A percentile compares a stretch with the other conserved stretches of the same genome.
These are phyloP conservation scores for Cercocebus atys DNA, from an alignment of 2,113 vertebrate species.

Conservation along the genomic window DNA sequence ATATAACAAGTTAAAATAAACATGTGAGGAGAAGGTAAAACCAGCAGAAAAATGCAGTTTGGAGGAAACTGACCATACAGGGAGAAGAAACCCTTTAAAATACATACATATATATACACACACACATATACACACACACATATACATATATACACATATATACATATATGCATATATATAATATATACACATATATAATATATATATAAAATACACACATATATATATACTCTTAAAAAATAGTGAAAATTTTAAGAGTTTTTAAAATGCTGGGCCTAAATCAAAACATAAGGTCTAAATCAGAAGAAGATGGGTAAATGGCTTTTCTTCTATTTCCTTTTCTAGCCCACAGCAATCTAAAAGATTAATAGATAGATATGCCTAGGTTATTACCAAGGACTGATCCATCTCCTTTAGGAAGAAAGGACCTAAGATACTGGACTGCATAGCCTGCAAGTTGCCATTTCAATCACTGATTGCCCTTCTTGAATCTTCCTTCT, in stretches of 20 bases:
- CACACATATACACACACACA: rapidly evolving
- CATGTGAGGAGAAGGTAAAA: neutral
- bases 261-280: neutral
- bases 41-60: neutral
- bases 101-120: no score
- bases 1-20: neutral
- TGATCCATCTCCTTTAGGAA: neutral
- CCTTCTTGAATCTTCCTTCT: neutral
- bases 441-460: neutral
- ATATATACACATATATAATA: no score
- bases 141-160: no score
- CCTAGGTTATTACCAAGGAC: neutral
- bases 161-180: no score
- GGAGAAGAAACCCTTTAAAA: neutral
- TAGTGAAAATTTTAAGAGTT: neutral
- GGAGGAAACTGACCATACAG: neutral
- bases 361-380: neutral
- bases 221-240: neutral
- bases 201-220: neutral
- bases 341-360: neutral
- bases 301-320: neutral
- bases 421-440: neutral
- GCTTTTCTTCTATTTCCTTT: neutral
- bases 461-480: slow-evolving; percentile 12
- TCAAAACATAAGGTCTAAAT: neutral